phyloP scores from a whole-genome alignment of 2,113 vertebrate genomes.

The Ceratotherium simum region DNA sequence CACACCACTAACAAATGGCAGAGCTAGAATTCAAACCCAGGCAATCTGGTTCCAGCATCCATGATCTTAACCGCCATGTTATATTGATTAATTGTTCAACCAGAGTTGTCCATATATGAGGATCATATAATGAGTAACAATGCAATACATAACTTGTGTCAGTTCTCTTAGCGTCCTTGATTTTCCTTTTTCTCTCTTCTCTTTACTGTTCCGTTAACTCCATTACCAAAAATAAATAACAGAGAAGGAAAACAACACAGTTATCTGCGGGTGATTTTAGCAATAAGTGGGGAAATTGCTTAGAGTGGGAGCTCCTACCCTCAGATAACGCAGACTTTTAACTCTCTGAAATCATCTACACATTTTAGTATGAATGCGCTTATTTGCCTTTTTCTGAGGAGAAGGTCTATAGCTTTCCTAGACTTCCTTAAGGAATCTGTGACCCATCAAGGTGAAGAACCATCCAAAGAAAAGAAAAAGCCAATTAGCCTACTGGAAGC shows the following conservation, averaged over 20 bases:
- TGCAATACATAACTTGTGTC: not conserved
- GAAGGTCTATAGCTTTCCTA: not conserved
- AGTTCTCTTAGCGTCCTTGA: not conserved
- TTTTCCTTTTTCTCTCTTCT: slow-evolving; percentile 18
- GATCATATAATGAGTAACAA: not conserved
- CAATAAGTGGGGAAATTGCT: not conserved
- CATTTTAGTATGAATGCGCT: not conserved
- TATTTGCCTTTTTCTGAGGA: not conserved
- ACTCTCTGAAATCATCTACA: not conserved
- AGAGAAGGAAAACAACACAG: slow-evolving; percentile 1
- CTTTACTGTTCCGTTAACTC: not conserved
- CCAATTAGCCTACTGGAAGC: not conserved
- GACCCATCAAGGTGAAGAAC: not conserved
- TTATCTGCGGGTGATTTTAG: not conserved
- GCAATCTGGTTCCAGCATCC: not conserved
- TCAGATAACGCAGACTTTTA: not conserved
- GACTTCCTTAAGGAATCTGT: not conserved
- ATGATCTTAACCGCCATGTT: not conserved
- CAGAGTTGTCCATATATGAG: not conserved
- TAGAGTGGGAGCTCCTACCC: not conserved
- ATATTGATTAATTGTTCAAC: not conserved
- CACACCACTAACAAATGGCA: not conserved
- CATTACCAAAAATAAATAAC: not conserved
- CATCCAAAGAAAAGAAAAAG: not conserved
- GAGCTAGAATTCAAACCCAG: not conserved